Base-by-base conservation (phyloP, 2,888 invertebrate species). In the Epistrophe eligans region DNA sequence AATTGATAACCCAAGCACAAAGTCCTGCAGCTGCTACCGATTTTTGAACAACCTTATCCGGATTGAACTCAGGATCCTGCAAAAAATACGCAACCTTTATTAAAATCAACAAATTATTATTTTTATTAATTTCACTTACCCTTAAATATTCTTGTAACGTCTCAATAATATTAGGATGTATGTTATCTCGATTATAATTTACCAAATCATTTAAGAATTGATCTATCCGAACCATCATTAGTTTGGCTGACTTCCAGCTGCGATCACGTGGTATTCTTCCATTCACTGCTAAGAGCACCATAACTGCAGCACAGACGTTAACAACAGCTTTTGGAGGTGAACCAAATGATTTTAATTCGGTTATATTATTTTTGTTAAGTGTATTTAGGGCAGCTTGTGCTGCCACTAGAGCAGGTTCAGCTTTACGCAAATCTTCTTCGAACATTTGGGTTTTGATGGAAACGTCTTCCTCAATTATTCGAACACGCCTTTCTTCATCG, bases 1-100 rank as follows among this genome's bases (percentile, higher is more conserved):
- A 96, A 93, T 99, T 99, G 89, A 98, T 96, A 6, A 98, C 98
- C 98, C 99, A 99, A 11, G 98, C 96, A 91, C 98, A 98, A 3
- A 99, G 94, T 4, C 99, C 98, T 66, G 98, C 97, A 24, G 99
- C 99, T 15, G 99, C 99, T 57, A 95, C 95, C 0, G 98, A 99
- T 93, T 99, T 99, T 15, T 96, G 95, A 89, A 95, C 94, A 90
- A 99, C 96, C 89, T 97, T 96, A 64, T 97, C 97, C 0, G 97
- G 96, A 89, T 96, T 95, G 92, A 99, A 99, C 89, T 98, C 98
- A 32, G 95, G 95, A 91, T 96, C 94, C 93, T 93, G 19, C n/a
- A 43, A 32, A 13, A 32, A 35, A 15, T 52, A 2, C 2, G 0
- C 24, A 24, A 24, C 3, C 24, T 4, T 50, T 10, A 17, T 48